Conservation (phyloP, 92 coral and sea anemone species). For the Phymanthus crucifer region DNA sequence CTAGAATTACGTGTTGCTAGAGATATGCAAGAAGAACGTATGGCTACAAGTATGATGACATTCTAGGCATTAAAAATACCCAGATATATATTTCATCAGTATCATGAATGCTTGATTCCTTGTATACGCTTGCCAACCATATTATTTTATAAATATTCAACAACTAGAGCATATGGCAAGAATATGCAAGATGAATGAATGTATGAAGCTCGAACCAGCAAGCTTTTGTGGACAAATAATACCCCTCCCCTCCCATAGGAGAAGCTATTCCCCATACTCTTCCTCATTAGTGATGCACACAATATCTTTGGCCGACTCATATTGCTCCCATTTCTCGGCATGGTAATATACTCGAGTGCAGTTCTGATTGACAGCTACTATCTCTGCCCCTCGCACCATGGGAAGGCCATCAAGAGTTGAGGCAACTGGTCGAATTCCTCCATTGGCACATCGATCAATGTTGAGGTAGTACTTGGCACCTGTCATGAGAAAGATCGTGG, state of each 20-base stretch:
- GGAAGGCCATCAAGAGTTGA: constrained; percentile 72
- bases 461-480: constrained; percentile 88
- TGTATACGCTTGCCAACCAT: too few species aligned
- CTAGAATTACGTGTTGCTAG: too few species aligned
- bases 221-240: not conserved
- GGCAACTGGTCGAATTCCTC: constrained; percentile 77
- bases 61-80: not conserved
- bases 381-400: constrained; percentile 89
- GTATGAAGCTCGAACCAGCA: constrained; percentile 21
- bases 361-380: constrained; percentile 81
- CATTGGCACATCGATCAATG: constrained; percentile 92
- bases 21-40: not conserved
- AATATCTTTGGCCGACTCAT: constrained; percentile 59
- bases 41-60: not conserved
- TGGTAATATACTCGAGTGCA: constrained; percentile 76
- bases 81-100: not conserved
- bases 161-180: too few species aligned
- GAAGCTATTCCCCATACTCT: not conserved
- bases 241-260: not conserved
- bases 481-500: constrained; percentile 10
- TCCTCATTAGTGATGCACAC: constrained; percentile 36
- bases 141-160: too few species aligned
- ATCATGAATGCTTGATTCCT: not conserved
- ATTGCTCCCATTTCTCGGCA: constrained; percentile 54
- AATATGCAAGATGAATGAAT: not conserved